Base-by-base conservation (phyloP, 2,797 vertebrate species). In the Gallinago nigripennis region DNA sequence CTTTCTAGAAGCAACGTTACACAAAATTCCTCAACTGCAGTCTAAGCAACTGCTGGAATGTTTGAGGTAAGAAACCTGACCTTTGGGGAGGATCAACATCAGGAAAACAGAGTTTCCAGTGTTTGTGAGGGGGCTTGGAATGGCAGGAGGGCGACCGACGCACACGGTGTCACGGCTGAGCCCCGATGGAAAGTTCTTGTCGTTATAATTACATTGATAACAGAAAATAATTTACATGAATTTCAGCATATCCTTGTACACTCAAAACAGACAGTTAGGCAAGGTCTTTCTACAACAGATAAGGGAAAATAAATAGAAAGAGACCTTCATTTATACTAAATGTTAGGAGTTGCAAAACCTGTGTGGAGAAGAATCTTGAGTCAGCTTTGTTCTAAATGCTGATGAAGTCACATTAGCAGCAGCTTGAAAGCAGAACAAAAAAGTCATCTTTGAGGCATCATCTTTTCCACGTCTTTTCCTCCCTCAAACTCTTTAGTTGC, bases 31-130 rank as follows among this genome's bases (percentile, higher is more conserved):
- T 95, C 51, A 95, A 65, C 53, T n/a, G 66, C 95, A 92, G 94
- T 96, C 96, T 96, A 87, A 97, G 95, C 88, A 80, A 93, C 94
- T 58, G 72, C 76, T 96, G 96, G 95, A 96, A 92, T 93, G 93
- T 95, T 89, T 83, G 94, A 97, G 96, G 97, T 95, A 96, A 85
- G 96, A 96, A 95, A 94, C 68, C 66, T 91, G 84, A 96, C 94
- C 93, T 97, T 95, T 75, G 70, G 43, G 88, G 76, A 95, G 79
- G 88, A 82, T 78, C 69, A 90, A 91, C 96, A 85, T 91, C 91
- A 96, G 82, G 83, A 93, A 95, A 96, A 97, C 87, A 97, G 88
- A 73, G 76, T 94, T 92, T 94, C 83, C 82, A 88, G 87, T 95
- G 96, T 97, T 95, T 86, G 92, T 91, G 95, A 95, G 71, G 69